These are phyloP conservation scores for Ginglymostoma cirratum DNA, from an alignment of 2,113 vertebrate genomes.

Conservation along the genomic window DNA sequence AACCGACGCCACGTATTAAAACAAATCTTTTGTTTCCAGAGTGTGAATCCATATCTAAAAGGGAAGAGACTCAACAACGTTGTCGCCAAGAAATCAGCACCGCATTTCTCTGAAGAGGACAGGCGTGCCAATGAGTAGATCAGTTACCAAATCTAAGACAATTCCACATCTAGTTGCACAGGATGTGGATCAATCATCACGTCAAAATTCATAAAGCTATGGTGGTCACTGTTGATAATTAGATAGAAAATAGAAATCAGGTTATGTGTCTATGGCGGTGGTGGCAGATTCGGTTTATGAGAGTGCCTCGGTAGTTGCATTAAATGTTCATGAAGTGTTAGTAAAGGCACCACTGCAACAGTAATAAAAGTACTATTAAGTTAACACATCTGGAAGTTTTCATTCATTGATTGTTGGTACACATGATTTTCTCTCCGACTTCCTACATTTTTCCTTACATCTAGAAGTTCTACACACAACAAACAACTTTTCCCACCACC, in stretches of 20 bases:
- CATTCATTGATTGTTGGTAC: too few relatives aligned
- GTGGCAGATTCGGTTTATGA: neutral
- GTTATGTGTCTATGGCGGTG: neutral
- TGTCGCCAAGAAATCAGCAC: conserved; percentile 95
- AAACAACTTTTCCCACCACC: too few relatives aligned
- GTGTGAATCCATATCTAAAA: conserved; percentile 82
- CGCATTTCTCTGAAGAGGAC: conserved; percentile 85
- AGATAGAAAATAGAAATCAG: neutral
- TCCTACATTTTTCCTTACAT: too few relatives aligned
- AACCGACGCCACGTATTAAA: neutral
- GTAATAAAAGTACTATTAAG: conserved; percentile 2
- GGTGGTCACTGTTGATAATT: neutral
- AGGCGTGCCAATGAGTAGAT: conserved; percentile 46
- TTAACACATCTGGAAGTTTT: neutral
- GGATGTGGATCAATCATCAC: neutral
- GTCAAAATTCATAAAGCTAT: neutral
- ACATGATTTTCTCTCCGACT: too few relatives aligned
- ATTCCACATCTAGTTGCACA: neutral
- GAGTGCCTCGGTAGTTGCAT: neutral
- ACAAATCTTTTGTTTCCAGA: conserved; percentile 56
- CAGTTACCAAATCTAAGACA: neutral
- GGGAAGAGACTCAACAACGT: conserved; percentile 89
- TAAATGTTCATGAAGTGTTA: neutral
- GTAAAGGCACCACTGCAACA: neutral
- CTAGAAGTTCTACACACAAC: too few relatives aligned